Conservation (phyloP, 2,113 vertebrate species). For the Gila orcuttii region DNA sequence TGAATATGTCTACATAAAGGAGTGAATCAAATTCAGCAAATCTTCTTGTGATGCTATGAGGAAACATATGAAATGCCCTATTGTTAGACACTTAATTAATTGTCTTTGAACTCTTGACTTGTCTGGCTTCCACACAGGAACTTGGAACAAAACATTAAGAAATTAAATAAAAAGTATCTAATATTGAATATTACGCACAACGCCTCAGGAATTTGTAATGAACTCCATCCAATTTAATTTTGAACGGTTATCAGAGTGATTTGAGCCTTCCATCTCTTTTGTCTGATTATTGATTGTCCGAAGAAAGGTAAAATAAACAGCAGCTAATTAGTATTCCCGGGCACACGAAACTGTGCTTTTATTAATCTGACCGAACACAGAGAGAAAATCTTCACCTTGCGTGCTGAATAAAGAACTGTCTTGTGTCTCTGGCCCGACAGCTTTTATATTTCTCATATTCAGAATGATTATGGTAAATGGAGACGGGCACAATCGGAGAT, state of each 20-base stretch:
- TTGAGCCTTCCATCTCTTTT: constrained; percentile 72
- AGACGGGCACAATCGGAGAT: constrained; percentile 25
- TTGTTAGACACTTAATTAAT: constrained; percentile 69
- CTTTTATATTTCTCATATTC: constrained; percentile 44
- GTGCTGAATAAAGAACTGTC: constrained; percentile 60
- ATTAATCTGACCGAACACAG: constrained; percentile 69
- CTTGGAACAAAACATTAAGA: constrained; percentile 67
- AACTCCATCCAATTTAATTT: constrained; percentile 74
- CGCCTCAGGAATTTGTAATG: constrained; percentile 73
- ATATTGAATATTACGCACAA: constrained; percentile 73
- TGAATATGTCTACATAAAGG: constrained; percentile 49
- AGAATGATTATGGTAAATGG: constrained; percentile 42
- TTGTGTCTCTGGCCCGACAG: constrained; percentile 39
- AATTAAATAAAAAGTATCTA: constrained; percentile 62
- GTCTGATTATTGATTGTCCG: constrained; percentile 78
- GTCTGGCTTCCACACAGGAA: constrained; percentile 62
- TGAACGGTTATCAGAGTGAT: constrained; percentile 74
- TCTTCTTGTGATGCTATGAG: constrained; percentile 46
- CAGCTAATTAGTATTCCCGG: constrained; percentile 79
- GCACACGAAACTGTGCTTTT: constrained; percentile 67
- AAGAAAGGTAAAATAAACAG: constrained; percentile 77
- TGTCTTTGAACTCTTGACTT: constrained; percentile 68
- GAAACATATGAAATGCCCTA: constrained; percentile 59
- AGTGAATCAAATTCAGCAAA: constrained; percentile 56
- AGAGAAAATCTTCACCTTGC: constrained; percentile 57